Conservation (phyloP, 2,797 vertebrate species). For the Pseudochromis fuscus region DNA sequence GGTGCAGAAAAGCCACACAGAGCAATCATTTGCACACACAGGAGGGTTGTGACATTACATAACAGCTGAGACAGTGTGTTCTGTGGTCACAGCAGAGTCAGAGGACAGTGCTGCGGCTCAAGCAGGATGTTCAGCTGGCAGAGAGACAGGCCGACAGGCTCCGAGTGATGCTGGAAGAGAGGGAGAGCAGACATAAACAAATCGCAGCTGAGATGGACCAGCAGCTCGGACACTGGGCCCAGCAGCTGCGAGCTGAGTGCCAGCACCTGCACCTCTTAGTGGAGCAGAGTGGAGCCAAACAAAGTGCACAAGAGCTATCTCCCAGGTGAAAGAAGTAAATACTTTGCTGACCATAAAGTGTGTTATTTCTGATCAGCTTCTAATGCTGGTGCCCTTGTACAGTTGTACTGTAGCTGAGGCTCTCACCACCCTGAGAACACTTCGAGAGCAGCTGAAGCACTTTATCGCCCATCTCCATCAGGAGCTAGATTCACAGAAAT, state of each 20-base stretch:
- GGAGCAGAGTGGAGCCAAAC: constrained; percentile 55
- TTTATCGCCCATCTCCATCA: constrained; percentile 71
- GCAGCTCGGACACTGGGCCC: constrained; percentile 60
- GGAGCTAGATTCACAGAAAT: constrained; percentile 74
- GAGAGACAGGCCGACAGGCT: constrained; percentile 72
- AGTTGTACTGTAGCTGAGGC: constrained; percentile 69
- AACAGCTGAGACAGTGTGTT: constrained; percentile 33
- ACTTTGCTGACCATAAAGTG: background rate
- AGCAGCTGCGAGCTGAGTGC: constrained; percentile 67
- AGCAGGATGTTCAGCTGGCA: constrained; percentile 58
- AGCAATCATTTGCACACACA: constrained; percentile 1
- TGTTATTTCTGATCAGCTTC: constrained; percentile 9
- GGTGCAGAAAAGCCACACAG: constrained; percentile 51
- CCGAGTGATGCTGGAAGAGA: constrained; percentile 61
- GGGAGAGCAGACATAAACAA: constrained; percentile 43
- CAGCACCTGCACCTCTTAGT: constrained; percentile 62
- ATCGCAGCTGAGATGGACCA: constrained; percentile 67
- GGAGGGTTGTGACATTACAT: background rate
- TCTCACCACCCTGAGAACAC: constrained; percentile 66
- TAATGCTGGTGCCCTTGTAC: constrained; percentile 6
- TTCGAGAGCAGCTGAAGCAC: constrained; percentile 75
- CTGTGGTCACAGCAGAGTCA: constrained; percentile 73
- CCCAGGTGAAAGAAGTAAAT: constrained; percentile 53
- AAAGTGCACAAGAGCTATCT: constrained; percentile 16
- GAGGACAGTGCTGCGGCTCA: constrained; percentile 41